These are phyloP conservation scores for Caenorhabditis sp. DNA, from an alignment of 2,888 invertebrate species.

Conservation along the genomic window DNA sequence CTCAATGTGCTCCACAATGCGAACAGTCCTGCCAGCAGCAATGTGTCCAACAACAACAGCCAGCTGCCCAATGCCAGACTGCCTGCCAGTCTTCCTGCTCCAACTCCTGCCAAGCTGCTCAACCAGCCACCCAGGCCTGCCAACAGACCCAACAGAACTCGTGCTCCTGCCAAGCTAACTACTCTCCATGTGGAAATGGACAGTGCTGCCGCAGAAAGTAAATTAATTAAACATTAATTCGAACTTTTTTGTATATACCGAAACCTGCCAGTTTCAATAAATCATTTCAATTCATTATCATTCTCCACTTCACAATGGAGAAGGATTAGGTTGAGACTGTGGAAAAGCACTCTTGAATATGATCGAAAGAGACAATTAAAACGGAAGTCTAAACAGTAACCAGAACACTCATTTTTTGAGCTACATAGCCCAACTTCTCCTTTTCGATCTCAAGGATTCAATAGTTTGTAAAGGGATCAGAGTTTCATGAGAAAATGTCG, in stretches of 20 bases:
- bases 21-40: constrained; percentile 68
- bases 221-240: constrained; percentile 10
- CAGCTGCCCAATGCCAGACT: constrained; percentile 65
- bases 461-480: no score
- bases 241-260: constrained; percentile 56
- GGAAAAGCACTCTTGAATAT: not conserved
- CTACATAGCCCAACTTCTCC: no score
- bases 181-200: constrained; percentile 70
- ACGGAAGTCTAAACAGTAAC: no score
- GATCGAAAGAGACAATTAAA: no score
- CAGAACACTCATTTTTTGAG: no score
- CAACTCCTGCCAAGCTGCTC: constrained; percentile 60
- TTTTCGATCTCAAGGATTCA: no score
- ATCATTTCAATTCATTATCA: constrained; percentile 1
- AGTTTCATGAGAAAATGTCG: no score
- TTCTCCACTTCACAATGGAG: no score
- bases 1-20: constrained; percentile 71
- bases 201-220: constrained; percentile 72
- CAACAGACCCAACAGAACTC: constrained; percentile 52
- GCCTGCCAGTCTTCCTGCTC: constrained; percentile 66
- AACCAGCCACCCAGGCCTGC: constrained; percentile 55
- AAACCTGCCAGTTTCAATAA: constrained; percentile 49
- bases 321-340: no score
- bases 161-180: constrained; percentile 56
- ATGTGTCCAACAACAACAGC: constrained; percentile 71